Evolutionary conservation across 64 coral and sea anemone species (phyloP).

Genomic region (Catalaphyllia jardinei): DNA sequence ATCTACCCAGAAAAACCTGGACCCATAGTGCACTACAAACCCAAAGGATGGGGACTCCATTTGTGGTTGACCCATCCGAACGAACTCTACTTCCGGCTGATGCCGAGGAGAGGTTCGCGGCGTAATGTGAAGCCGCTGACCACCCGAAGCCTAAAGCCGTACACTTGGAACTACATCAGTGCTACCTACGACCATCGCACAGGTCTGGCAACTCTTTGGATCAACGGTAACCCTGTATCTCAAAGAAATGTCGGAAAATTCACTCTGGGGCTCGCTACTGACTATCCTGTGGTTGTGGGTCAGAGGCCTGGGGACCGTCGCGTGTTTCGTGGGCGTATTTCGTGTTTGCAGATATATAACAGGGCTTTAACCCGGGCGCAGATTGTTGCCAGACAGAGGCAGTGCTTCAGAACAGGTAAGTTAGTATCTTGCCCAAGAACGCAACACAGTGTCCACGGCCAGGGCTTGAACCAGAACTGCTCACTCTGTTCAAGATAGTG

Average conservation of each 20-base stretch:
- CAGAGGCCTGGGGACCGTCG: conserved; percentile 72
- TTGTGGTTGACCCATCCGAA: conserved; percentile 69
- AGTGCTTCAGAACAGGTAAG: conserved; percentile 59
- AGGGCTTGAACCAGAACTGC: too few relatives aligned
- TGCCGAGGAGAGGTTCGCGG: conserved; percentile 49
- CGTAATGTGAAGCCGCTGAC: conserved; percentile 21
- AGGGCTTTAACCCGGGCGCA: conserved; percentile 55
- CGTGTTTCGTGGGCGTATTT: conserved; percentile 72
- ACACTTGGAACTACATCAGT: conserved; percentile 80
- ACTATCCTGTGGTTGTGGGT: conserved; percentile 77
- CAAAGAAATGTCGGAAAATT: conserved; percentile 69
- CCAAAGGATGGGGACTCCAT: conserved; percentile 70
- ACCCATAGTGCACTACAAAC: conserved; percentile 79
- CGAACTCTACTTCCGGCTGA: conserved; percentile 75
- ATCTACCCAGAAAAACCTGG: conserved; percentile 82
- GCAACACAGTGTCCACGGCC: too few relatives aligned
- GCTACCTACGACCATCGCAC: conserved; percentile 64
- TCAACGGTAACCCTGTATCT: conserved; percentile 53
- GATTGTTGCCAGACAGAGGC: conserved; percentile 41
- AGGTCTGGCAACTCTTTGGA: conserved; percentile 74
- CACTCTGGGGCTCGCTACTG: conserved; percentile 60
- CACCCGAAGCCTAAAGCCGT: conserved; percentile 46
- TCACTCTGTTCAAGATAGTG: too few relatives aligned
- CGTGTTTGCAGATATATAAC: conserved; percentile 73
- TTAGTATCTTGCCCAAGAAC: too few relatives aligned